These are phyloP conservation scores for Pyrochroa serraticornis DNA, from an alignment of 2,888 invertebrate species.

Conservation along the genomic window DNA sequence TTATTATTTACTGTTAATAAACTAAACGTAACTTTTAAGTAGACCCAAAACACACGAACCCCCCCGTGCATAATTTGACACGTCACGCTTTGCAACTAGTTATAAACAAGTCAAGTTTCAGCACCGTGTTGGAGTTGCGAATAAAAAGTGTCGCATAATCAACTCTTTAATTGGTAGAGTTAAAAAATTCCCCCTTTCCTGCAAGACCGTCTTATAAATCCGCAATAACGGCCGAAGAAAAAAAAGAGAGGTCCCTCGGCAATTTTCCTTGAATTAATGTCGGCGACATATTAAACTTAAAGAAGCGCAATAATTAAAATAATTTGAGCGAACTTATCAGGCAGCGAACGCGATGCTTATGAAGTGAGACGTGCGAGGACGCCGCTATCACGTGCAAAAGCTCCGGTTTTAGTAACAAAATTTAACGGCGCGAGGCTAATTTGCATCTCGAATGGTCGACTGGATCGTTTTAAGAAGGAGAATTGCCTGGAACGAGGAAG, in stretches of 20 bases:
- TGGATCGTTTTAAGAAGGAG: conserved; percentile 50
- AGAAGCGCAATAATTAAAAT: conserved; percentile 38
- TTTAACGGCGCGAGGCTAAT: conserved; percentile 55
- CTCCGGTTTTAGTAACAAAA: conserved; percentile 51
- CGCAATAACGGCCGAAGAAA: conserved; percentile 5
- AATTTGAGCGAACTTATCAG: conserved; percentile 37
- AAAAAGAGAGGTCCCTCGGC: conserved; percentile 2
- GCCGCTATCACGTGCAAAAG: conserved; percentile 49
- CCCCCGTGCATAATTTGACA: no score
- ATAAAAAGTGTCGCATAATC: conserved; percentile 21
- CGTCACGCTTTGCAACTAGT: no score
- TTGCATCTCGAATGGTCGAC: conserved; percentile 54
- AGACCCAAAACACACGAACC: no score
- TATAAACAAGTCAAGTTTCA: no score
- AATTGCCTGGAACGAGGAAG: conserved; percentile 49
- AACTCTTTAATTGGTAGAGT: conserved; percentile 22
- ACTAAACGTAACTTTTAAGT: no score
- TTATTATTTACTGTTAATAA: no score
- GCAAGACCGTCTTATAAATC: conserved; percentile 3
- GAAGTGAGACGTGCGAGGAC: conserved; percentile 44
- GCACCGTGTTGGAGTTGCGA: neutral
- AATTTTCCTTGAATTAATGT: conserved; percentile 13
- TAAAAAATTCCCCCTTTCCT: conserved; percentile 8
- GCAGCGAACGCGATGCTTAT: conserved; percentile 37
- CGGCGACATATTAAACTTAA: conserved; percentile 33